These are phyloP conservation scores for Rhysida immarginata DNA, from an alignment of 1,140 invertebrate genomes.

Conservation along the genomic window DNA sequence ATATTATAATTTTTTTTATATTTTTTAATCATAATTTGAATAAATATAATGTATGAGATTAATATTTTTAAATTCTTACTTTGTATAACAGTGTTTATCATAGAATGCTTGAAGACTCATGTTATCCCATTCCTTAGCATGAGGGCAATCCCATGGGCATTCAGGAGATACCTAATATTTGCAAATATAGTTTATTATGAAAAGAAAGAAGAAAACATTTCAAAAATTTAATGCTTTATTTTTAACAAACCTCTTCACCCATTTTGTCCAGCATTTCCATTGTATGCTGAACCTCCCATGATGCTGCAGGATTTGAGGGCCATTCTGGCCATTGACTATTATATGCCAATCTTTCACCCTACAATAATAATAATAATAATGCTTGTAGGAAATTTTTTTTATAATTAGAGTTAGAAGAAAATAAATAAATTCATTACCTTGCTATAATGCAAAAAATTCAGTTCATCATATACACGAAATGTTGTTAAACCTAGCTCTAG, in stretches of 20 bases:
- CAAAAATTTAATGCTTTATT: not conserved
- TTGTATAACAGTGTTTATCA: slow-evolving; percentile 27
- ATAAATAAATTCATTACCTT: too few relatives aligned
- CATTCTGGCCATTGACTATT: slow-evolving; percentile 9
- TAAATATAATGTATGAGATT: too few relatives aligned
- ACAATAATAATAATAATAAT: not conserved
- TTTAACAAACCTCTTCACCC: slow-evolving; percentile 16
- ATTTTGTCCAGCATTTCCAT: slow-evolving; percentile 20
- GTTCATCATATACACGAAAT: slow-evolving; percentile 21
- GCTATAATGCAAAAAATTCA: slow-evolving; percentile 16
- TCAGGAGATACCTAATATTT: slow-evolving; percentile 24
- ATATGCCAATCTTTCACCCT: slow-evolving; percentile 11
- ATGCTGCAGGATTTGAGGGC: slow-evolving; percentile 8
- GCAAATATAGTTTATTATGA: not conserved
- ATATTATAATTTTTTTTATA: too few relatives aligned
- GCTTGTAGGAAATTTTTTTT: too few relatives aligned
- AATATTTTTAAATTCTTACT: too few relatives aligned
- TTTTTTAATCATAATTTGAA: too few relatives aligned
- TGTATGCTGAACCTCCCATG: slow-evolving; percentile 18
- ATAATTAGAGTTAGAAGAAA: too few relatives aligned
- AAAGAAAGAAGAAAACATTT: not conserved
- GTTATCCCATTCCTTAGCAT: slow-evolving; percentile 29
- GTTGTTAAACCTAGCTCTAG: slow-evolving; percentile 27
- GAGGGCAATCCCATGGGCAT: slow-evolving; percentile 28
- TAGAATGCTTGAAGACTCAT: slow-evolving; percentile 29